Conservation (phyloP, 2,113 vertebrate genomes). For the Pterocles burchelli region DNA sequence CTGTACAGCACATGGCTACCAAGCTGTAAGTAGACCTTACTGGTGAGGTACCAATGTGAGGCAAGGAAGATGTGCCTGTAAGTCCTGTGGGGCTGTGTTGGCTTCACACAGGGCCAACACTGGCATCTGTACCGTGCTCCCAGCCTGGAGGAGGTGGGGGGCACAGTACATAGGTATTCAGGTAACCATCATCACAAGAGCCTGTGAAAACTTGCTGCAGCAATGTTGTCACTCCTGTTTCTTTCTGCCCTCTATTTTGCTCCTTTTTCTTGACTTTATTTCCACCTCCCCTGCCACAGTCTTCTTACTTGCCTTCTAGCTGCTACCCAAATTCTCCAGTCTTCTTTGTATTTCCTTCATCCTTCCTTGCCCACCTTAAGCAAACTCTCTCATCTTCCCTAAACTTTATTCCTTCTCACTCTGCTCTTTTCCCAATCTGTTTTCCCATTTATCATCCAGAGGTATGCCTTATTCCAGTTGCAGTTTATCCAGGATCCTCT, state of each 20-base stretch:
- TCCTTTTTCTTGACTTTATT: background rate
- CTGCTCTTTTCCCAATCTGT: background rate
- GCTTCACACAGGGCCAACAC: fast-evolving
- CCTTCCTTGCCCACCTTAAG: background rate
- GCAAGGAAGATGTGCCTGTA: background rate
- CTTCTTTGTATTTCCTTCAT: background rate
- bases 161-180: fast-evolving
- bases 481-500: background rate
- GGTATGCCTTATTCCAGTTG: background rate
- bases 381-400: background rate
- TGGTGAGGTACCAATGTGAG: background rate
- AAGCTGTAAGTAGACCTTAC: background rate
- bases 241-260: background rate
- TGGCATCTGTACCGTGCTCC: background rate
- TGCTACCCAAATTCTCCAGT: background rate
- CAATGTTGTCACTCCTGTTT: background rate
- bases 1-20: background rate
- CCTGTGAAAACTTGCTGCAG: background rate
- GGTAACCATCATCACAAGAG: background rate
- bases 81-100: background rate
- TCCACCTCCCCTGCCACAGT: background rate
- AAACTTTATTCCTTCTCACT: background rate
- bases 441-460: background rate
- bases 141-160: background rate
- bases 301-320: background rate